phyloP scores from a whole-genome alignment of 2,888 invertebrate species.

The Acholoe squamosa region DNA sequence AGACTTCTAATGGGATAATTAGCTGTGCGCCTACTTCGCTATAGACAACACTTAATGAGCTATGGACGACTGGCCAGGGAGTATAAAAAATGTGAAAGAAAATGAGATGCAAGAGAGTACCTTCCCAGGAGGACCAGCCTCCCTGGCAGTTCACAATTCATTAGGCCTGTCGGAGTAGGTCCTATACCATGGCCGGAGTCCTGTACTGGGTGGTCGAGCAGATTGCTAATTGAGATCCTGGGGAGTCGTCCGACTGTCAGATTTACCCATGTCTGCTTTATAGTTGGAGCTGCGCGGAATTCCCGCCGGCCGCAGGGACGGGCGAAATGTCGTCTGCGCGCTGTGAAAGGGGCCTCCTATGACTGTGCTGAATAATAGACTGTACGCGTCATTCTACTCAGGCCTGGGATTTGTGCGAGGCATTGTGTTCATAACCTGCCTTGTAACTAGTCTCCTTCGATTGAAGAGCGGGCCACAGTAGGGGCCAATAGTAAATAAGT shows the following conservation, averaged over 20 bases:
- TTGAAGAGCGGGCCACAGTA: too few species aligned
- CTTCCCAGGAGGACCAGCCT: not conserved
- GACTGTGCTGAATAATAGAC: too few species aligned
- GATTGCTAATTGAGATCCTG: not conserved
- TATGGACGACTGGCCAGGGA: not conserved
- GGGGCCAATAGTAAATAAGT: too few species aligned
- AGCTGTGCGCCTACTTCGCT: not conserved
- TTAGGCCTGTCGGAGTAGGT: not conserved
- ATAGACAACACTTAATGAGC: not conserved
- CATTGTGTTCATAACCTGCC: too few species aligned
- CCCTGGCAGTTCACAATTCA: conserved; percentile 4
- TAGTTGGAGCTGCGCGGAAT: not conserved
- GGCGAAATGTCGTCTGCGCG: too few species aligned
- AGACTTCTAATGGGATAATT: not conserved
- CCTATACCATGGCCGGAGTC: not conserved
- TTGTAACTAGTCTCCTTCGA: too few species aligned
- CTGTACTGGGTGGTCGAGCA: not conserved
- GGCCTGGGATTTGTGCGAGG: too few species aligned
- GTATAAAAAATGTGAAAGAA: not conserved
- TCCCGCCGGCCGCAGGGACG: not conserved
- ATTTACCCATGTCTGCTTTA: conserved; percentile 27
- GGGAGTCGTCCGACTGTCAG: not conserved
- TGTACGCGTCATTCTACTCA: too few species aligned
- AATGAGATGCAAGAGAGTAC: not conserved
- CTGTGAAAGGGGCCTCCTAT: too few species aligned